phyloP scores from a whole-genome alignment of 30 jellyfish, hydroid and myxozoan species.

The Aurelia sp. region DNA sequence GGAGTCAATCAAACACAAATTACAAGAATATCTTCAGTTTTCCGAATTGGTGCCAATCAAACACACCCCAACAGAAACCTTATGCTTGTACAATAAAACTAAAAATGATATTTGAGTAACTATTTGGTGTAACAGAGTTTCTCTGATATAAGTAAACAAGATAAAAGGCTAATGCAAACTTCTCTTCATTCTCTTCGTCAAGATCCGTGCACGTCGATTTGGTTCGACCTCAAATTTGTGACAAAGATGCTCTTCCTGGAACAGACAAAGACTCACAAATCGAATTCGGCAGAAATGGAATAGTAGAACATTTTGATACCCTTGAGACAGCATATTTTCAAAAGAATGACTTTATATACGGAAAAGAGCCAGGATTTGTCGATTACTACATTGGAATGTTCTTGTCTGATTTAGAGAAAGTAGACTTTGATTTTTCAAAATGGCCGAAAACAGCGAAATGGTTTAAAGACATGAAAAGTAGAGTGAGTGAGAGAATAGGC shows the following conservation, averaged over 20 bases:
- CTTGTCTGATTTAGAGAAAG: slow-evolving; percentile 52
- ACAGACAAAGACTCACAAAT: slow-evolving; percentile 18
- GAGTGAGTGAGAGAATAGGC: slow-evolving; percentile 2
- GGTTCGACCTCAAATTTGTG: slow-evolving; percentile 62
- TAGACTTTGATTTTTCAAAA: slow-evolving; percentile 54
- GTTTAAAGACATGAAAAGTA: slow-evolving; percentile 27
- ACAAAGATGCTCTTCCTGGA: slow-evolving; percentile 58
- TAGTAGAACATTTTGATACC: slow-evolving; percentile 38
- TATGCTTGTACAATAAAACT: no score
- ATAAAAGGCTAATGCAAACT: no score
- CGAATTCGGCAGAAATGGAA: slow-evolving; percentile 36
- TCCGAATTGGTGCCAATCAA: no score
- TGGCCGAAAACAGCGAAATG: slow-evolving; percentile 63
- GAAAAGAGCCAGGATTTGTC: slow-evolving; percentile 30
- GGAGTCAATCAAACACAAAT: no score
- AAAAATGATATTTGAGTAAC: no score
- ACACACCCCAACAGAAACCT: no score
- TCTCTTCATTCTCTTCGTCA: no score
- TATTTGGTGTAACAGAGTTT: no score
- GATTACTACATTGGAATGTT: slow-evolving; percentile 57
- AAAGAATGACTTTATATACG: slow-evolving; percentile 25
- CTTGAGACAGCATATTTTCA: slow-evolving; percentile 39
- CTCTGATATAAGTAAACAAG: no score
- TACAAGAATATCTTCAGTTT: no score
- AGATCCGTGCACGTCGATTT: not conserved